phyloP scores from a whole-genome alignment of 2,113 vertebrate species.

The Myrmecophaga tridactyla region DNA sequence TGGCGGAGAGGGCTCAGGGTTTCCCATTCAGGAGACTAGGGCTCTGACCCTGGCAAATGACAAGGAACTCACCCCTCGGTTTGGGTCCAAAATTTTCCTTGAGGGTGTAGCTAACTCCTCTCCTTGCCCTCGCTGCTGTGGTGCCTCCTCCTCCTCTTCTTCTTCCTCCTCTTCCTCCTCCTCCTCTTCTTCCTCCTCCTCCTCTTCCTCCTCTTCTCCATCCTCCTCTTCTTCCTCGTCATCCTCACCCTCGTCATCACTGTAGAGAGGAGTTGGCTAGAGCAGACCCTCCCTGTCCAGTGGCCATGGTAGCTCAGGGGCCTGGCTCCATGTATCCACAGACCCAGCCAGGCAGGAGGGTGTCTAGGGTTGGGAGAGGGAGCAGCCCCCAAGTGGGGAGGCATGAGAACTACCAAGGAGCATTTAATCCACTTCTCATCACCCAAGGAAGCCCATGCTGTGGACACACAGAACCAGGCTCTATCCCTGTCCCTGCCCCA shows the following conservation, averaged over 20 bases:
- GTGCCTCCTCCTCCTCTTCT: conserved; percentile 67
- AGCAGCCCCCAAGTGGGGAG: neutral
- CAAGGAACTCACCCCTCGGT: conserved; percentile 67
- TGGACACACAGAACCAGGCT: neutral
- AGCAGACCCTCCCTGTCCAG: neutral
- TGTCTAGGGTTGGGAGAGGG: rapidly evolving
- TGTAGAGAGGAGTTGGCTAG: conserved; percentile 52
- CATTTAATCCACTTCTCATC: neutral
- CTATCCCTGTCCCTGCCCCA: neutral
- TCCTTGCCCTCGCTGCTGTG: conserved; percentile 69
- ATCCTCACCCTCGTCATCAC: conserved; percentile 85
- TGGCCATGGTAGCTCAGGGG: neutral
- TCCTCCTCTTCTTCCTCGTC: conserved; percentile 65
- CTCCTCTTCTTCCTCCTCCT: conserved; percentile 49
- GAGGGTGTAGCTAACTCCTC: conserved; percentile 72
- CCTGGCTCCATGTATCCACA: neutral
- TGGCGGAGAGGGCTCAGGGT: rapidly evolving
- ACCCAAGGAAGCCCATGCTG: neutral
- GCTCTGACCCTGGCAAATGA: neutral
- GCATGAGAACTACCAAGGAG: neutral
- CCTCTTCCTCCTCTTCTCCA: conserved; percentile 55
- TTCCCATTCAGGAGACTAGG: neutral
- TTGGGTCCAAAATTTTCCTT: conserved; percentile 78
- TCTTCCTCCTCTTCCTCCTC: conserved; percentile 75
- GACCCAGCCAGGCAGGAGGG: neutral